Percentiles rank a stretch among this genome's conserved stretches.
These are phyloP conservation scores for Hipparchia sbordonii DNA, from an alignment of 2,888 invertebrate species.

Conservation along the genomic window DNA sequence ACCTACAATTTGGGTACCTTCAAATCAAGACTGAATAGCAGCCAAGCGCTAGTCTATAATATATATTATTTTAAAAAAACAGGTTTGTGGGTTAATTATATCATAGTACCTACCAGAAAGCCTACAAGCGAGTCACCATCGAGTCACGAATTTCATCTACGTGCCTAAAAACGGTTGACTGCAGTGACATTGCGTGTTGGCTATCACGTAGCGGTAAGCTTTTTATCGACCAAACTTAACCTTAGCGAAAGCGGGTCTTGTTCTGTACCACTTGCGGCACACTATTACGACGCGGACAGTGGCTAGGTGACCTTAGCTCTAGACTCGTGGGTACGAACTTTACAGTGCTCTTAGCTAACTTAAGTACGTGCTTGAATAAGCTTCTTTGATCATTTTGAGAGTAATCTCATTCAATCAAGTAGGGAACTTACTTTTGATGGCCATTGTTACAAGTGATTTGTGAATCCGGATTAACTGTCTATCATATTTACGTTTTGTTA, in stretches of 20 bases:
- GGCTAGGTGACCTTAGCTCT: conserved; percentile 35
- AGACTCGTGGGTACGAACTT: background rate
- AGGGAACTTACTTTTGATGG: background rate
- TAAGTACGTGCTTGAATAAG: background rate
- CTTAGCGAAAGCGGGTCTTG: background rate
- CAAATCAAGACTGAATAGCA: no score
- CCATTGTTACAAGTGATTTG: background rate
- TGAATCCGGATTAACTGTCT: background rate
- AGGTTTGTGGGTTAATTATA: no score
- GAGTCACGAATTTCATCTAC: background rate
- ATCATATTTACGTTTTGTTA: no score
- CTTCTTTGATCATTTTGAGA: background rate
- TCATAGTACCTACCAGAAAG: no score
- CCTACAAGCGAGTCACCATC: no score
- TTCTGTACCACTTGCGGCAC: conserved; percentile 6
- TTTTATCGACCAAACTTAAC: conserved; percentile 49
- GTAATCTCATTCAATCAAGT: background rate
- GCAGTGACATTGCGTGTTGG: conserved; percentile 36
- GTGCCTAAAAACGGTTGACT: conserved; percentile 8
- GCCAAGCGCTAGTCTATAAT: no score
- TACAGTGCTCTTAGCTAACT: background rate
- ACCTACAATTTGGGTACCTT: no score
- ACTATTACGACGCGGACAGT: conserved; percentile 3
- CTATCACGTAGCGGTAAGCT: conserved; percentile 42
- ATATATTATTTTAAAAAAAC: no score